Base-by-base conservation (phyloP, 2,113 vertebrate species). In the Thymallus thymallus region DNA sequence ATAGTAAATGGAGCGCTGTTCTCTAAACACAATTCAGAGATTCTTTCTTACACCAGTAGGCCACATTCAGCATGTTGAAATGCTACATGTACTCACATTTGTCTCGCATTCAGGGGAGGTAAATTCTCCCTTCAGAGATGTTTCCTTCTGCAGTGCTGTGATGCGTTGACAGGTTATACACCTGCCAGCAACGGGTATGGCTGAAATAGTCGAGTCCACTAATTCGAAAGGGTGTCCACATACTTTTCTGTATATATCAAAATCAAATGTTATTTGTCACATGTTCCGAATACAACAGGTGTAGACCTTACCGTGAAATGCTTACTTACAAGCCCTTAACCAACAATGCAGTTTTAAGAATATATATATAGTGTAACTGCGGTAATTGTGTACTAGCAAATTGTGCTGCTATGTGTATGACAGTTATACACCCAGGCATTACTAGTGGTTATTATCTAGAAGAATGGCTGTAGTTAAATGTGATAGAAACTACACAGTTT, bases 401-500 rank as follows among this genome's bases (percentile, higher is more conserved):
- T 51, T 16, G 5, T 73, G 61, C 29, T 46, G 24, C 56, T 22
- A 20, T n/a, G 20, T 45, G n/a, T n/a, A 62, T 80, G 73, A 68
- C 74, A 69, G 69, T 71, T 75, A 26, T 62, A 69, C 69, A 75
- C 68, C 65, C 66, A 22, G 69, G 67, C 72, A 69, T 79, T 75
- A 77, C 14, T 74, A 51, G 23, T 16, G 71, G 65, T 56, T 75
- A 73, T 76, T 75, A 75, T 82, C 76, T 35, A 71, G 64, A 32
- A 63, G 24, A 72, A 69, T n/a, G n/a, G 70, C 35, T 48, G 1
- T 7, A 29, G 3, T 73, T 2, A 16, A 66, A 14, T 77, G 62
- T 26, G 62, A 10, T 77, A 70, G 55, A 45, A 68, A 66, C 18
- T 48, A 6, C 26, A 22, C 32, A 5, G 20, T n/a, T 20, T 60